Evolutionary conservation across 2,113 vertebrate genomes (phyloP).

Genomic region (Noturus placidus): DNA sequence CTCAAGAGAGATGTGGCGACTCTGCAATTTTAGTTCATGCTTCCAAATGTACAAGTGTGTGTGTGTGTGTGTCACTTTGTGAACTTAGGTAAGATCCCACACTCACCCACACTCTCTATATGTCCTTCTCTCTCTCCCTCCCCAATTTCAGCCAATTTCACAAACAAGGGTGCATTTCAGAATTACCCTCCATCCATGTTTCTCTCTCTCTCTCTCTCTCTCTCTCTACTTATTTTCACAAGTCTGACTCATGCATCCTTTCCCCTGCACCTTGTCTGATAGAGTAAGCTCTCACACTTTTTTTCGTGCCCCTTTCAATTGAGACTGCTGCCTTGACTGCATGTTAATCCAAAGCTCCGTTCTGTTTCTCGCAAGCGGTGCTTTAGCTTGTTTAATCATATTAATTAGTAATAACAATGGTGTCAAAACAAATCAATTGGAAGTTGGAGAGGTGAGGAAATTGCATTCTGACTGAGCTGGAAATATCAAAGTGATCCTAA

Average conservation of each 20-base stretch:
- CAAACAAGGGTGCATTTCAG: slow-evolving; percentile 10
- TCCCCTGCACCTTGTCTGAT: neutral
- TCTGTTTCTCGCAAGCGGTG: slow-evolving; percentile 53
- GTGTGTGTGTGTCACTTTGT: neutral
- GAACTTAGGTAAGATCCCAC: neutral
- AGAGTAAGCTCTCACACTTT: neutral
- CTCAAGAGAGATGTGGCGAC: neutral
- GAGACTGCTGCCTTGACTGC: slow-evolving; percentile 3
- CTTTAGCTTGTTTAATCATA: slow-evolving; percentile 56
- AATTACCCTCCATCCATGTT: neutral
- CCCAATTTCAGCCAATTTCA: neutral
- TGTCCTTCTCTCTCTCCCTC: neutral
- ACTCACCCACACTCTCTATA: neutral
- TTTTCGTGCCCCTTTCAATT: neutral
- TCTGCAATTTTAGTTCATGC: neutral
- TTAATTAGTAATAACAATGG: slow-evolving; percentile 64
- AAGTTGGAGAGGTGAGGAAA: slow-evolving; percentile 50
- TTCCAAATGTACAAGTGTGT: neutral
- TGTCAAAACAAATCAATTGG: slow-evolving; percentile 57
- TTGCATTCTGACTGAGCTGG: slow-evolving; percentile 28
- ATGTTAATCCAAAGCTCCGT: slow-evolving; percentile 53
- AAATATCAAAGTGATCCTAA: slow-evolving; percentile 45
- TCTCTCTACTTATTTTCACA: neutral
- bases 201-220: neutral
- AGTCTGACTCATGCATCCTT: neutral